phyloP scores from a whole-genome alignment of 2,888 invertebrate genomes.

The Sarcophaga carnaria region DNA sequence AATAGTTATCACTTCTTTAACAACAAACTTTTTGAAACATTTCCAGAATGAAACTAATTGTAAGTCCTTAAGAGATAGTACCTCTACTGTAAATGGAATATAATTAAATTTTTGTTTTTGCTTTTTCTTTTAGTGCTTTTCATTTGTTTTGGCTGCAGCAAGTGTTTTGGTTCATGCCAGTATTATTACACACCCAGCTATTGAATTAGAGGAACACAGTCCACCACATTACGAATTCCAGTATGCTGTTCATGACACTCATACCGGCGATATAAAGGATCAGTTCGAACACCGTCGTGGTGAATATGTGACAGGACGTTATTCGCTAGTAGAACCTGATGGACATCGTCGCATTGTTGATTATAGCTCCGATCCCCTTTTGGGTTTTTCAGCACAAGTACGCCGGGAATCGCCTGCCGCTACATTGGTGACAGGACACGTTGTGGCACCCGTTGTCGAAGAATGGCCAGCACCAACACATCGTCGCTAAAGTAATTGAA shows the following conservation, averaged over 20 bases:
- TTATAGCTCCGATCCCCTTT: conserved; percentile 79
- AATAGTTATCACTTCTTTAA: conserved; percentile 52
- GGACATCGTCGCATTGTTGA: conserved; percentile 81
- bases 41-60: conserved; percentile 69
- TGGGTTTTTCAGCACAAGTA: conserved; percentile 81
- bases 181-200: conserved; percentile 62
- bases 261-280: conserved; percentile 81
- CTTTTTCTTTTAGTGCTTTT: conserved; percentile 53
- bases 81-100: background rate
- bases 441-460: conserved; percentile 69
- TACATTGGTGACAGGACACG: conserved; percentile 70
- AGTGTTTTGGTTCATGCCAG: conserved; percentile 54
- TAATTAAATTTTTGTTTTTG: too few species aligned
- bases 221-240: conserved; percentile 81
- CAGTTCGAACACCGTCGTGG: conserved; percentile 81
- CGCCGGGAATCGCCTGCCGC: conserved; percentile 75
- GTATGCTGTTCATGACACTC: conserved; percentile 80
- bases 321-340: conserved; percentile 80
- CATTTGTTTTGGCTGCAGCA: conserved; percentile 71
- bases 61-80: conserved; percentile 50
- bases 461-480: conserved; percentile 71
- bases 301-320: conserved; percentile 80
- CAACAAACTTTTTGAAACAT: conserved; percentile 43
- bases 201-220: conserved; percentile 72
- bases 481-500: conserved; percentile 58